Evolutionary conservation across 30 jellyfish, hydroid and myxozoan species (phyloP).

Genomic region (Sanderia malayensis): DNA sequence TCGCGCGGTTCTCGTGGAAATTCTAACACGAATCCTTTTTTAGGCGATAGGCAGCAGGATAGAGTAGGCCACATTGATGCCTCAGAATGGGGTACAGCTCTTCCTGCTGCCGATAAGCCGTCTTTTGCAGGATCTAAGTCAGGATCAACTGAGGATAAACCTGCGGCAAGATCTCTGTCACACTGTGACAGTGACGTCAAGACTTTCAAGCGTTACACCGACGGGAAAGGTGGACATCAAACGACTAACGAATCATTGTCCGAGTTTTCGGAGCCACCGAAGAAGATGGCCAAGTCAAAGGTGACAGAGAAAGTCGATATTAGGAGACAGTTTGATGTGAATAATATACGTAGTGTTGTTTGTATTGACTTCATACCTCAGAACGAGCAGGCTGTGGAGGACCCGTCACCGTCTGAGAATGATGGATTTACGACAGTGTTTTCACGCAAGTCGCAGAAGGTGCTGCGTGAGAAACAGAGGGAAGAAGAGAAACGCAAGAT

Average conservation of each 20-base stretch:
- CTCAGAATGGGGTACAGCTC: slow-evolving; percentile 73
- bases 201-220: slow-evolving; percentile 29
- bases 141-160: slow-evolving; percentile 77
- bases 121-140: slow-evolving; percentile 20
- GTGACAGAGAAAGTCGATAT: slow-evolving; percentile 67
- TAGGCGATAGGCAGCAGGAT: slow-evolving; percentile 99
- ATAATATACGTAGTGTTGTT: slow-evolving; percentile 85
- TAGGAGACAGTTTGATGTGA: slow-evolving; percentile 71
- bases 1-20: too few relatives aligned
- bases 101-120: slow-evolving; percentile 97
- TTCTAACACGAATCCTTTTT: slow-evolving; percentile 74
- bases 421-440: slow-evolving; percentile 86
- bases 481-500: slow-evolving; percentile 71
- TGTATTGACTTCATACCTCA: slow-evolving; percentile 77
- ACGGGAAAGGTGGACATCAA: slow-evolving; percentile 16
- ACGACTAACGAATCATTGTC: slow-evolving; percentile 16
- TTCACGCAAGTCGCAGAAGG: slow-evolving; percentile 65
- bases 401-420: slow-evolving; percentile 35
- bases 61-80: slow-evolving; percentile 77
- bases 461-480: slow-evolving; percentile 57
- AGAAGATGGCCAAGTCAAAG: slow-evolving; percentile 62
- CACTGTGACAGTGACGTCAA: slow-evolving; percentile 10
- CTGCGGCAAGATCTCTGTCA: slow-evolving; percentile 25
- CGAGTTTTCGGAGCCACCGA: slow-evolving; percentile 75
- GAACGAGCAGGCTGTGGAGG: slow-evolving; percentile 24